Conservation (phyloP, 2,888 invertebrate genomes). For the Drosophila colorata region DNA sequence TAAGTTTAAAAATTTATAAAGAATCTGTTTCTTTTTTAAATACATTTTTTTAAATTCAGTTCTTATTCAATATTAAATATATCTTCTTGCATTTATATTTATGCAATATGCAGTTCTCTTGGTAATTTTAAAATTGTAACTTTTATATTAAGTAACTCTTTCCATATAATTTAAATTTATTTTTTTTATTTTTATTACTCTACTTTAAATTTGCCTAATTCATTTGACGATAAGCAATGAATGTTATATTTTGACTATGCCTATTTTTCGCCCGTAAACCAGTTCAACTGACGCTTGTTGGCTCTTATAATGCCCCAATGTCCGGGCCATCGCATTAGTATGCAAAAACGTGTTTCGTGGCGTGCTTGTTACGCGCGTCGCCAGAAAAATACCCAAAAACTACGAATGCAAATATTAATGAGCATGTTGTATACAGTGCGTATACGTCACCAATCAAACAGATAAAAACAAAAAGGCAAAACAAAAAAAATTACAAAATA, state of each 20-base stretch:
- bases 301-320: conserved; percentile 4
- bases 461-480: conserved; percentile 9
- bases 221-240: not conserved
- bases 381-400: conserved; percentile 42
- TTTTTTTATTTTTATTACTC: not conserved
- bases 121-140: too few species aligned
- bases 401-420: conserved; percentile 40
- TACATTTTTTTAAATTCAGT: too few species aligned
- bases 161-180: too few species aligned
- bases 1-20: too few species aligned
- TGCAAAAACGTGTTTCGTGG: conserved; percentile 71
- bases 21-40: too few species aligned
- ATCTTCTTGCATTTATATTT: too few species aligned
- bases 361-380: conserved; percentile 52
- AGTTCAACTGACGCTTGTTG: conserved; percentile 24
- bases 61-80: too few species aligned
- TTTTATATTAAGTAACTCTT: too few species aligned
- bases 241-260: not conserved
- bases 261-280: conserved; percentile 22
- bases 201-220: not conserved
- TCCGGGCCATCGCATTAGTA: conserved; percentile 51
- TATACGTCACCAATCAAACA: conserved; percentile 57
- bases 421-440: conserved; percentile 40
- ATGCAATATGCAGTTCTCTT: too few species aligned
- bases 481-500: not conserved